These are phyloP conservation scores for Cotesia congregata DNA, from an alignment of 2,888 invertebrate genomes.

Conservation along the genomic window DNA sequence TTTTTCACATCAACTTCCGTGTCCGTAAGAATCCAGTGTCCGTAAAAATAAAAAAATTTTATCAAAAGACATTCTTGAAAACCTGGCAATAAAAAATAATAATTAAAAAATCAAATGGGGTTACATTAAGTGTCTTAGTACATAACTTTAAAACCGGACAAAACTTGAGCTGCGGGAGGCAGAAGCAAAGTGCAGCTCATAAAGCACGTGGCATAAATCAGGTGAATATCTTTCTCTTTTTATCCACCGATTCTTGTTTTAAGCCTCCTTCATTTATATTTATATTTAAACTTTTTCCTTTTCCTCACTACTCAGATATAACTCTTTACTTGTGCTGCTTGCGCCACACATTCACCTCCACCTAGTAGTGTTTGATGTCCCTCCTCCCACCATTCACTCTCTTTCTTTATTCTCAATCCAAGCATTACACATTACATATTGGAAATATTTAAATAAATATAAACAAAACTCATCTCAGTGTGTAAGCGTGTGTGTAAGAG, in stretches of 20 bases:
- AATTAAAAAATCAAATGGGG: not conserved
- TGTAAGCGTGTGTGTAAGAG: conserved; percentile 7
- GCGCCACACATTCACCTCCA: conserved; percentile 10
- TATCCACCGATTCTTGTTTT: conserved; percentile 21
- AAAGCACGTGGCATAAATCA: conserved; percentile 62
- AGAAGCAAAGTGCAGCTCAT: conserved; percentile 47
- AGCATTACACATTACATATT: not conserved
- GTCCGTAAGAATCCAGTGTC: no score
- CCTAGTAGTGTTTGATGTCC: conserved; percentile 4
- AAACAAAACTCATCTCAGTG: not conserved
- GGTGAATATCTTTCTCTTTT: conserved; percentile 51
- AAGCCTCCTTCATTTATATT: not conserved
- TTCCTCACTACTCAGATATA: not conserved
- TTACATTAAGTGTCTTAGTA: not conserved
- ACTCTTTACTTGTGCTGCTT: not conserved
- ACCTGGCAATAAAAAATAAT: not conserved
- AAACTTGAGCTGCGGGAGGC: not conserved
- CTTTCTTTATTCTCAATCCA: conserved; percentile 52
- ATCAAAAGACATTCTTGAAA: not conserved
- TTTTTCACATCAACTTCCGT: no score
- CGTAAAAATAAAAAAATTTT: not conserved
- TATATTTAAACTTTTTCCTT: not conserved
- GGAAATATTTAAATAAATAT: not conserved
- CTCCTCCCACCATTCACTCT: conserved; percentile 60
- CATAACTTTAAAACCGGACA: not conserved